Evolutionary conservation across 2,888 invertebrate genomes (phyloP), one percentile per base, ranked within the genome.

Genomic region (Noctua comes): DNA sequence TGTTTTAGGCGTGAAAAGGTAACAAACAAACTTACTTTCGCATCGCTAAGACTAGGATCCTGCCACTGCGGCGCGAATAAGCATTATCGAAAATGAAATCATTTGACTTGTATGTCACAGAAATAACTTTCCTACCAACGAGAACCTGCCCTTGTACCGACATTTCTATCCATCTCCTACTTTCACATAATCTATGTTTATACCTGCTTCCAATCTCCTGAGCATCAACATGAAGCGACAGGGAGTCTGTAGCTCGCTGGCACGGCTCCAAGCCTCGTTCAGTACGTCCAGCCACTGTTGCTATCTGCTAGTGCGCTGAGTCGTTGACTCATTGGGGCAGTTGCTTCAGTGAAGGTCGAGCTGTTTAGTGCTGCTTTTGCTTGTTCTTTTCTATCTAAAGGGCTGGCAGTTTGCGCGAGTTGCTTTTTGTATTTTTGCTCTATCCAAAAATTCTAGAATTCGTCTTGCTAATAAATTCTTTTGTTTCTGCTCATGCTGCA

Each of bases 291-390:
- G 62, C 64, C 65, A 11, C 86, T 82, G 88, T 88, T 88, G 89
- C 88, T 89, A 87, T 36, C 80, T 72, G 80, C 62, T n/a, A 24
- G 74, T 64, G 66, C 69, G 72, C 71, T 80, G 88, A 85, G 87
- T 88, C 73, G 70, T 78, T 88, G 88, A 88, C 88, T 88, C 89
- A 88, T 70, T 36, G 46, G 54, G 73, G 54, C 80, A 78, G 65
- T 84, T 71, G 88, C 72, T 83, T 51, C 36, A 48, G 3, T 77
- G 89, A 88, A 88, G 87, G 87, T 88, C 68, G 64, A 6, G 24
- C 48, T 66, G 62, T 66, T 65, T 57, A 48, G 18, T 43, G 27
- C n/a, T 75, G 62, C 36, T 69, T 72, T 57, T 71, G 51, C 57
- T 78, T 77, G 76, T 70, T 76, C 79, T 64, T 80, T 84, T 72